Evolutionary conservation across 1,140 invertebrate species (phyloP), one percentile per base, ranked within the genome.

Genomic region (Nautilus pompilius): DNA sequence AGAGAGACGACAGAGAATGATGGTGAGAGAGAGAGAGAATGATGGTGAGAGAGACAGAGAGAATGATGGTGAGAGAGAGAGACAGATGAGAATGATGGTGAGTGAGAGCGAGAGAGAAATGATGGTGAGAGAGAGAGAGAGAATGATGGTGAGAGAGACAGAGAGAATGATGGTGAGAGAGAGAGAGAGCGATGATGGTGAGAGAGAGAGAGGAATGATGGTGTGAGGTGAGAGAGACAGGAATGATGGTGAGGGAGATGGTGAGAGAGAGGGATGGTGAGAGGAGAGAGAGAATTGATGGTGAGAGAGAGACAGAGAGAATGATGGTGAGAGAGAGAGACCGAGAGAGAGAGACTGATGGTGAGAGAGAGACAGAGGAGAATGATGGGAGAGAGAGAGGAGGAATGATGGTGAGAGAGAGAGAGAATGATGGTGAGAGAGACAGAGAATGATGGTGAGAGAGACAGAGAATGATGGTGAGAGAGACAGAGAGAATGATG

Each of bases 311-410:
- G 20, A 15, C 15, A 56, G 5, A 28, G 54, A 56, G 54, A 56
- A 34, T 41, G 57, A 41, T 29, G 41, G 32, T 3, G 57, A 8
- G 34, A 58, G 57, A 58, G 34, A 58, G 20, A 58, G 57, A 41
- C 3, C 17, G 32, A 28, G 32, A 22, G 26, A 28, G 8, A 28
- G 8, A 22, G 22, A 28, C 8, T 13, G 22, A 28, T 13, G 26
- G 22, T 13, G 22, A 53, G 22, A 53, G 22, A 53, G 22, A 29
- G 30, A 58, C 8, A 32, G 55, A 29, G 13, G 28, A 28, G 32
- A 28, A 53, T 10, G 26, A 28, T 22, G 22, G 26, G 8, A 53
- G 22, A 53, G 49, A 22, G 22, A 22, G 22, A 28, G 26, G 49
- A 53, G 22, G 22, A 22, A 32, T 36, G 22, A n/a, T 10, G 29